phyloP scores from a whole-genome alignment of 2,888 invertebrate genomes.

The Brachypterus glaber region DNA sequence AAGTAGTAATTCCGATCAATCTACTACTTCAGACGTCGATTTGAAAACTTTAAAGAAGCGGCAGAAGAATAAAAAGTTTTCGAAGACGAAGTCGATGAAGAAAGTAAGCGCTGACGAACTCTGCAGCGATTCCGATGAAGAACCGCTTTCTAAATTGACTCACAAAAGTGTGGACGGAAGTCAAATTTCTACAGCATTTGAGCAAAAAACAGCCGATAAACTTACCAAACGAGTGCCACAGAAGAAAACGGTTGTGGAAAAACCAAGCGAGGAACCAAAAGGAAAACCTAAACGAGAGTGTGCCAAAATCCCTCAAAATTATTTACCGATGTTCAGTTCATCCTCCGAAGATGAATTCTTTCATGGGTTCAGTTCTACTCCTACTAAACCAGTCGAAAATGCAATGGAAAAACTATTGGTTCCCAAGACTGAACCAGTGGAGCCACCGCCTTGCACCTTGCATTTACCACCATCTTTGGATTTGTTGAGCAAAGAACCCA shows the following conservation, averaged over 20 bases:
- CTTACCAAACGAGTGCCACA: conserved; percentile 11
- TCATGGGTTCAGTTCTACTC: conserved; percentile 33
- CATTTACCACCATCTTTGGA: conserved; percentile 35
- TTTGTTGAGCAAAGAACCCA: conserved; percentile 36
- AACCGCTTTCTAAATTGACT: conserved; percentile 50
- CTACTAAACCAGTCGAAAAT: conserved; percentile 20
- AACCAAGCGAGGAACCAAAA: conserved; percentile 10
- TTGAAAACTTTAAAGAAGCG: conserved; percentile 21
- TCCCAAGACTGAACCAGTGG: conserved; percentile 6
- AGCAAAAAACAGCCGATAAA: conserved; percentile 12
- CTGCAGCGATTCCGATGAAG: conserved; percentile 57
- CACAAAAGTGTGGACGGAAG: conserved; percentile 23
- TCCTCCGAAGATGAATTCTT: conserved; percentile 45
- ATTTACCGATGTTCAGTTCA: conserved; percentile 36
- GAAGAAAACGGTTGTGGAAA: neutral
- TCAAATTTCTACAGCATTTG: conserved; percentile 16
- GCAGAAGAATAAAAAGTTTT: conserved; percentile 25
- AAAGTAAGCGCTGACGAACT: conserved; percentile 29
- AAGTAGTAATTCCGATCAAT: conserved; percentile 26
- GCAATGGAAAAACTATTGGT: conserved; percentile 5
- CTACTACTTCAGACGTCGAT: conserved; percentile 27
- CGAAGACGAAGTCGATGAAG: conserved; percentile 26
- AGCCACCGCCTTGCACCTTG: conserved; percentile 10
- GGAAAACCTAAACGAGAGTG: conserved; percentile 37
- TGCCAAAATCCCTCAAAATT: conserved; percentile 36